Evolutionary conservation across 1,140 invertebrate genomes (phyloP), one percentile per base, ranked within the genome.

Genomic region (Pseudomyrmex cubaensis): DNA sequence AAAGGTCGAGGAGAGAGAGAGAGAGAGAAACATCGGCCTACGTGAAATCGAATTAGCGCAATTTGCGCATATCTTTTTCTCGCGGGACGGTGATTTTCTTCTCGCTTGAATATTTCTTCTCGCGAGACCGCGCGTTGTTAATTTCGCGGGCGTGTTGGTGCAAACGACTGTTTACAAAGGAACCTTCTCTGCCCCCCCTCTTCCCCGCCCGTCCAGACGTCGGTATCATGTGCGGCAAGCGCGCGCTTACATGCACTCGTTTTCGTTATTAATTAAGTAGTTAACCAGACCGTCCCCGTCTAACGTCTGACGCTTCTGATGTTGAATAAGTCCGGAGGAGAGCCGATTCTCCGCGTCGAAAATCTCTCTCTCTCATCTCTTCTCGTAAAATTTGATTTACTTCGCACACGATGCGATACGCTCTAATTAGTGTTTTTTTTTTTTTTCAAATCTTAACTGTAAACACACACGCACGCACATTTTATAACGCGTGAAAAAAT

Each of bases 261-360:
- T 83, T 83, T 83, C 54, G 46, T 83, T 52, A 83, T 83, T 76
- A 83, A 76, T 75, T 83, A 83, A 12, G 73, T 57, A 54, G 62
- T 76, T 76, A 76, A 83, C 20, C 67, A 59, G 22, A 76, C 44
- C 35, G 48, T 46, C 17, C 17, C 46, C 35, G 72, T 75, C 35
- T 57, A 35, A 22, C 17, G 46, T 35, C 73, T 66, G 48, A 56
- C 62, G 61, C 54, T 83, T 64, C 70, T 74, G n/a, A n/a, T n/a
- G 56, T 17, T 56, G 66, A 78, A 78, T 25, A 66, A 57, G 9
- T 75, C 59, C 50, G 20, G 13, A 52, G 59, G 25, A 25, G 25
- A 25, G 22, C 2, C 17, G 59, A 57, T 46, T 3, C 62, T 73
- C 57, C 44, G 46, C 12, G 15, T 64, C n/a, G 20, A 3, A 9